These are phyloP conservation scores for Acrobasis suavella DNA, from an alignment of 2,888 invertebrate genomes.

Conservation along the genomic window DNA sequence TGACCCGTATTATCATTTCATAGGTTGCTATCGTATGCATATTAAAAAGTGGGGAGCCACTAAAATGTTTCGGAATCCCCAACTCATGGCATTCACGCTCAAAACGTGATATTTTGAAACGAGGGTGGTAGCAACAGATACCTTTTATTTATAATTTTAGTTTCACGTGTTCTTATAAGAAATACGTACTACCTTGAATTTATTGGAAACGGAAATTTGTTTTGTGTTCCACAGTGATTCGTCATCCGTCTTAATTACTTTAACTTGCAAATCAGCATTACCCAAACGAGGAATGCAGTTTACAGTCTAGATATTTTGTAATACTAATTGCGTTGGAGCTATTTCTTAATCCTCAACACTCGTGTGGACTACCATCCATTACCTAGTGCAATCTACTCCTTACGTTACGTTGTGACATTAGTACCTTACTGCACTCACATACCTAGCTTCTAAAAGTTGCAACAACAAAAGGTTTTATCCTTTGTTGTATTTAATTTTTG, in stretches of 20 bases:
- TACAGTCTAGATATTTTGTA: slow-evolving; percentile 33
- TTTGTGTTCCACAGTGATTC: slow-evolving; percentile 1
- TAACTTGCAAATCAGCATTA: slow-evolving; percentile 25
- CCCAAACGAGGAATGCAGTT: slow-evolving; percentile 29
- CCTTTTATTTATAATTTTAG: background rate
- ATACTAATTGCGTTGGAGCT: slow-evolving; percentile 28
- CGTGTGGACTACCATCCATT: background rate
- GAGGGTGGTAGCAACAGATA: background rate
- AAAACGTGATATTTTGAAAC: slow-evolving; percentile 2
- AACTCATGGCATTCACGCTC: background rate
- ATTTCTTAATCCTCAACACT: slow-evolving; percentile 20
- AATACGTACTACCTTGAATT: background rate
- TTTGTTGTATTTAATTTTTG: background rate
- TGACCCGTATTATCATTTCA: slow-evolving; percentile 1
- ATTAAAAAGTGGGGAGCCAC: background rate
- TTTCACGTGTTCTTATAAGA: background rate
- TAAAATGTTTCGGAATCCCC: slow-evolving; percentile 4
- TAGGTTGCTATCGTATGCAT: background rate
- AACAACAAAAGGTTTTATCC: background rate
- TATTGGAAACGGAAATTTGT: slow-evolving; percentile 3
- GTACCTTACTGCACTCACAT: background rate
- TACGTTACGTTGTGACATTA: background rate
- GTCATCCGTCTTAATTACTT: slow-evolving; percentile 19
- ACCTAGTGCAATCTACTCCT: background rate
- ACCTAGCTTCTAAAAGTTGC: background rate